A percentile compares a stretch with the other conserved stretches of the same genome.
Conservation (phyloP, 1,140 invertebrate species). For the Vollenhovia emeryi region DNA sequence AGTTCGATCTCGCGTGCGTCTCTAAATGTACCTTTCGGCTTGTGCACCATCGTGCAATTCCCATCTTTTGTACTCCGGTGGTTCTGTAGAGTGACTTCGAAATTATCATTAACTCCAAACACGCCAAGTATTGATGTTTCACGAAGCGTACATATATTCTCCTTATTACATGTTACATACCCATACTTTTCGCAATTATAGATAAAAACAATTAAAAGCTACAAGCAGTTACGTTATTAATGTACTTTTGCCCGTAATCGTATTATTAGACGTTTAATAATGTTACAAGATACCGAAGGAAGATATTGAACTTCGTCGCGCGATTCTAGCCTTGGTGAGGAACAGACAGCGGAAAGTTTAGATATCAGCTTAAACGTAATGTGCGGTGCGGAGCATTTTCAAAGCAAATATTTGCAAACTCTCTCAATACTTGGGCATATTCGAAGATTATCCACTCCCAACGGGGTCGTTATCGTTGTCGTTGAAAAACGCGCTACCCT, state of each 20-base stretch:
- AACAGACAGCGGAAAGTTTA: not conserved
- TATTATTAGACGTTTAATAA: not conserved
- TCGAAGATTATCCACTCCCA: constrained; percentile 53
- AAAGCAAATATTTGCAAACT: constrained; percentile 33
- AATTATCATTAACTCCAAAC: constrained; percentile 48
- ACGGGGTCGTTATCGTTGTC: constrained; percentile 35
- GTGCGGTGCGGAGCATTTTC: not conserved
- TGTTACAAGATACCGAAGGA: not conserved
- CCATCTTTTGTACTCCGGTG: constrained; percentile 4
- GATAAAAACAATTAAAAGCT: not conserved
- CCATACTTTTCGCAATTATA: not conserved
- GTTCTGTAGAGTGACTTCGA: constrained; percentile 4
- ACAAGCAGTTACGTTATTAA: not conserved
- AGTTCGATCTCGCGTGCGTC: constrained; percentile 38
- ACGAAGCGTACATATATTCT: not conserved
- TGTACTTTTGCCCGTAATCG: not conserved
- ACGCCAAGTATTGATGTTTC: not conserved
- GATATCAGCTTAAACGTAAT: not conserved
- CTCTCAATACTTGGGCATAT: constrained; percentile 45
- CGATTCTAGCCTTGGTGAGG: not conserved
- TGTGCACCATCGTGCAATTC: constrained; percentile 27
- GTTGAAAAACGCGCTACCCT: constrained; percentile 68
- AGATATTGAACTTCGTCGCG: not conserved
- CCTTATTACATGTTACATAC: not conserved
- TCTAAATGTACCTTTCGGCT: constrained; percentile 38